phyloP scores from a whole-genome alignment of 2,113 vertebrate species.

The Serinus canaria region DNA sequence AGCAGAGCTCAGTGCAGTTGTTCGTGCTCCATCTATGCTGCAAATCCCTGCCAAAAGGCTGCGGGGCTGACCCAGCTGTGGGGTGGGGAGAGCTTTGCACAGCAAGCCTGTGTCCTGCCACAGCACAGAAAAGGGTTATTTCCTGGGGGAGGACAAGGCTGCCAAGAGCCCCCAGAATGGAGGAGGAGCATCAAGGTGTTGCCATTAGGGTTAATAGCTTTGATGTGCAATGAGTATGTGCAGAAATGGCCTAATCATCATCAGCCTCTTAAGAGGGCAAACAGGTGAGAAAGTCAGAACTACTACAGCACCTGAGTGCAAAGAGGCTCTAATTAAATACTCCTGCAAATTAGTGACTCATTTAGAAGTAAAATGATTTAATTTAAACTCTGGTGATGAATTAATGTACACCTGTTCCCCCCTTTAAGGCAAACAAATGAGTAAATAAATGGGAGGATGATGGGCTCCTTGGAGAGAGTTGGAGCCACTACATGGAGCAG shows the following conservation, averaged over 20 bases:
- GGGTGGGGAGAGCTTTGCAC: neutral
- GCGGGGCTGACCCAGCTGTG: neutral
- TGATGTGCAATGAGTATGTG: slow-evolving; percentile 14
- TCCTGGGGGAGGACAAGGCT: neutral
- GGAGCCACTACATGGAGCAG: neutral
- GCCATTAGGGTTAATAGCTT: slow-evolving; percentile 59
- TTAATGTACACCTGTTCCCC: slow-evolving; percentile 70
- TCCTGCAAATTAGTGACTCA: slow-evolving; percentile 67
- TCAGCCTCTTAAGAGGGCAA: slow-evolving; percentile 52
- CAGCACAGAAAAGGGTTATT: neutral
- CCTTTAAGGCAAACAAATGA: slow-evolving; percentile 64
- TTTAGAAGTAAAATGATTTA: slow-evolving; percentile 74
- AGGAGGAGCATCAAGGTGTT: neutral
- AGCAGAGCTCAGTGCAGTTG: neutral
- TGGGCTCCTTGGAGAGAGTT: neutral
- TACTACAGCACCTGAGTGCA: slow-evolving; percentile 65
- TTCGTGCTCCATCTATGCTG: fast-evolving
- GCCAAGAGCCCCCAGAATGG: neutral
- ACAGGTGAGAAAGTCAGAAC: slow-evolving; percentile 69
- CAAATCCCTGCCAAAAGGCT: neutral
- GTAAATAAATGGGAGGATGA: slow-evolving; percentile 40
- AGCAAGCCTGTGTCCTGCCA: neutral
- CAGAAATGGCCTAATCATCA: slow-evolving; percentile 53
- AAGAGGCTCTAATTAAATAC: slow-evolving; percentile 71
- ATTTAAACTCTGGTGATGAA: slow-evolving; percentile 67